phyloP scores from a whole-genome alignment of 2,888 invertebrate species.

The Campoplex nolae region DNA sequence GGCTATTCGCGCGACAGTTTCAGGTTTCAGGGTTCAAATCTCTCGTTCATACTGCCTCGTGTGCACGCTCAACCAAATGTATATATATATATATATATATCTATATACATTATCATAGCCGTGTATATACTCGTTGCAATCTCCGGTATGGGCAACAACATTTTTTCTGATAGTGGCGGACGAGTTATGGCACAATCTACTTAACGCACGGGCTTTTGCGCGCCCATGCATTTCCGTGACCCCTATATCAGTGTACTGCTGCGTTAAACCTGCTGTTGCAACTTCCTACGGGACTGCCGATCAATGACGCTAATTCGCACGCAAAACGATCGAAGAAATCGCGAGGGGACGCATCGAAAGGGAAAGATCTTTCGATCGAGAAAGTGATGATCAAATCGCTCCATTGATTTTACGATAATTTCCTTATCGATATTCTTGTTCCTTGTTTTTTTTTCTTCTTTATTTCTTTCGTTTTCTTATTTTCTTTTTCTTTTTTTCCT shows the following conservation, averaged over 20 bases:
- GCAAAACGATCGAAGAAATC: neutral
- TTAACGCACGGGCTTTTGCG: slow-evolving; percentile 10
- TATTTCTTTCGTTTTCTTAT: no score
- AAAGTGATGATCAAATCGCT: slow-evolving; percentile 11
- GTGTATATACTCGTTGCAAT: slow-evolving; percentile 8
- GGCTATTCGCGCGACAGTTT: slow-evolving; percentile 53
- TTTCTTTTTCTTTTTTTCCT: neutral
- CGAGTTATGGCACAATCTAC: slow-evolving; percentile 60
- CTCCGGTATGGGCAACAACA: slow-evolving; percentile 7
- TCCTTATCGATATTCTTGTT: neutral
- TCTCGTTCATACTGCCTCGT: slow-evolving; percentile 11
- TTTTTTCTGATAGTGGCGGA: slow-evolving; percentile 48
- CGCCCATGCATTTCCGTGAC: slow-evolving; percentile 53
- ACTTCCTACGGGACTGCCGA: slow-evolving; percentile 40
- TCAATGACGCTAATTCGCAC: slow-evolving; percentile 18
- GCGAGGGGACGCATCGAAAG: neutral
- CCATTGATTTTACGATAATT: neutral
- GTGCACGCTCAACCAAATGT: neutral
- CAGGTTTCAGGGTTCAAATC: slow-evolving; percentile 62
- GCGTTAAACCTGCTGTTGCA: slow-evolving; percentile 23
- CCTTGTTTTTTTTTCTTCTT: neutral
- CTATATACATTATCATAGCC: neutral
- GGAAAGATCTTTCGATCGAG: neutral
- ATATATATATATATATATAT: neutral
- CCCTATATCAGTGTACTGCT: slow-evolving; percentile 23